Evolutionary conservation across 2,888 invertebrate genomes (phyloP).

Genomic region (Limulus polyphemus): DNA sequence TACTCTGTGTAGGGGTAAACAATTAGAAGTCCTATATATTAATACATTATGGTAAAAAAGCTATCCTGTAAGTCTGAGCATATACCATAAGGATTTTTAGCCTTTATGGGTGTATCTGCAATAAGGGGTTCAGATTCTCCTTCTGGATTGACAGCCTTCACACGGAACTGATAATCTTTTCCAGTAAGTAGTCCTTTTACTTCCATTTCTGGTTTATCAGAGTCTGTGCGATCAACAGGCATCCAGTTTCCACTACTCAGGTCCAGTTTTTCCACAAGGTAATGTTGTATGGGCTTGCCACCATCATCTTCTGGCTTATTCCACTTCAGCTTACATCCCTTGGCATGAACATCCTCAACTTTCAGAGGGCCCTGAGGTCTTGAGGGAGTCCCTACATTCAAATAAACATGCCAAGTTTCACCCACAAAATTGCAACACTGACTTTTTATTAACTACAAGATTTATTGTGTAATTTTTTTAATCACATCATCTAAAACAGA

Average conservation of each 20-base stretch:
- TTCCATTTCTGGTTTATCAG: conserved; percentile 41
- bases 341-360: conserved; percentile 75
- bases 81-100: conserved; percentile 82
- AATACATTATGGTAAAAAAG: too few species aligned
- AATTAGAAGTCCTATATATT: too few species aligned
- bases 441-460: too few species aligned
- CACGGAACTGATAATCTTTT: conserved; percentile 45
- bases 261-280: conserved; percentile 87
- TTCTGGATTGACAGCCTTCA: conserved; percentile 45
- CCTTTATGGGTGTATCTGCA: conserved; percentile 71
- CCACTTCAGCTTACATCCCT: conserved; percentile 80
- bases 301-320: conserved; percentile 69
- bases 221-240: conserved; percentile 62
- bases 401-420: not conserved
- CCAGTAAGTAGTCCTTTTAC: conserved; percentile 43
- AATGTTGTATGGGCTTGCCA: conserved; percentile 78
- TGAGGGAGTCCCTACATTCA: conserved; percentile 51
- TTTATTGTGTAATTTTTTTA: too few species aligned
- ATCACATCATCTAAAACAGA: too few species aligned
- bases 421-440: too few species aligned
- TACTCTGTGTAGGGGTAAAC: too few species aligned
- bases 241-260: conserved; percentile 83
- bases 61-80: not conserved
- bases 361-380: conserved; percentile 80
- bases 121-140: conserved; percentile 74